These are phyloP conservation scores for Pterocles burchelli DNA, from an alignment of 2,113 vertebrate species.

Conservation along the genomic window DNA sequence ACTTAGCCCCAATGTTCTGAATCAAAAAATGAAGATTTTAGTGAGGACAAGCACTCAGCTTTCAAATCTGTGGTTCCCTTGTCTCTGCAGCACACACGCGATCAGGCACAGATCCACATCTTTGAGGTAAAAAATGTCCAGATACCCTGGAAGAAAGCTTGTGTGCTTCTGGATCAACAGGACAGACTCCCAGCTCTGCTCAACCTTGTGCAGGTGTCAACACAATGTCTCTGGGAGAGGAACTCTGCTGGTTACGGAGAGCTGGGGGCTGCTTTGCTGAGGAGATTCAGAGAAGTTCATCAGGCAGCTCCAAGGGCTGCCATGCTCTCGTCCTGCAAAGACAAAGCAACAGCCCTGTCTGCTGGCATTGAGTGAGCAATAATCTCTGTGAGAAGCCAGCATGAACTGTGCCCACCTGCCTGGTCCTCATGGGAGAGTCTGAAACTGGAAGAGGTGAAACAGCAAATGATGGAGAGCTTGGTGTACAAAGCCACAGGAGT, in stretches of 20 bases:
- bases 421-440: background rate
- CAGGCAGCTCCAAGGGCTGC: background rate
- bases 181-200: background rate
- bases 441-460: background rate
- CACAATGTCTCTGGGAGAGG: background rate
- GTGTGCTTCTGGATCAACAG: background rate
- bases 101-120: background rate
- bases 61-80: background rate
- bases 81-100: background rate
- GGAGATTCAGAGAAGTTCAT: background rate
- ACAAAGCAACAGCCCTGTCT: background rate
- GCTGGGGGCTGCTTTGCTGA: background rate
- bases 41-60: background rate
- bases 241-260: background rate
- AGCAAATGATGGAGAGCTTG: background rate
- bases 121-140: background rate
- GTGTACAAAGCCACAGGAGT: background rate
- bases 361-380: background rate
- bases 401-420: background rate
- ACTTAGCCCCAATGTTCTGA: background rate
- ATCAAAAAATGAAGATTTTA: background rate
- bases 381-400: background rate
- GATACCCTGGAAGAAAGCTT: background rate
- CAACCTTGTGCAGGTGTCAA: background rate
- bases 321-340: background rate